Evolutionary conservation across 1,140 invertebrate species (phyloP), one percentile per base, ranked within the genome.

Genomic region (Calosoma granatense): DNA sequence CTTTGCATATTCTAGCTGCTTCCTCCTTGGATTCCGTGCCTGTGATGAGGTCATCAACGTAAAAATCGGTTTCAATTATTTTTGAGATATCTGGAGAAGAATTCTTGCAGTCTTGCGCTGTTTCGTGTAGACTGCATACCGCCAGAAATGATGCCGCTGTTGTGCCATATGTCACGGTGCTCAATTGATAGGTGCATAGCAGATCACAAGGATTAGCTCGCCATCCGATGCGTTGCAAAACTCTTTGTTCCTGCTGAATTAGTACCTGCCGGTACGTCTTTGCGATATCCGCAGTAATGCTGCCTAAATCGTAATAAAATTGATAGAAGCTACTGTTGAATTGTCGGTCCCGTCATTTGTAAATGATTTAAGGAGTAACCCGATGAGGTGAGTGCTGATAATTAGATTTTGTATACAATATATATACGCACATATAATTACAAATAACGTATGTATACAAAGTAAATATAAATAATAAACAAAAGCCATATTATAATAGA

Each of bases 31-130:
- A 51, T 15, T 62, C 51, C 1, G 59, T 53, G 11, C 68, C 70
- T 1, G 60, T 62, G 1, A 72, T 39, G 4, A 67, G 43, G 57
- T 73, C 71, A 56, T 73, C 70, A 0, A 73, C 61, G 20, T 70
- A 74, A 6, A 67, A 60, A 30, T 71, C 53, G 0, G 61, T 55
- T 6, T 53, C 22, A 21, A 71, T 52, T 12, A 57, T 53, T n/a
- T 20, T 15, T 11, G 63, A 57, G 0, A 70, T 70, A 0, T 41
- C n/a, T 1, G 57, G 55, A 54, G 22, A 63, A 14, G 58, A 14
- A 22, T 55, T 26, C 22, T 59, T 14, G 6, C 58, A 9, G 20
- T 63, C 58, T 22, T 43, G 11, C 2, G 62, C 64, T 4, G 67
- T 17, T 22, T 63, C 41, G 11, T 65, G 51, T 9, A 70, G 51